phyloP scores from a whole-genome alignment of 2,888 invertebrate species.

The Galeopsomyia nigrocyanea region DNA sequence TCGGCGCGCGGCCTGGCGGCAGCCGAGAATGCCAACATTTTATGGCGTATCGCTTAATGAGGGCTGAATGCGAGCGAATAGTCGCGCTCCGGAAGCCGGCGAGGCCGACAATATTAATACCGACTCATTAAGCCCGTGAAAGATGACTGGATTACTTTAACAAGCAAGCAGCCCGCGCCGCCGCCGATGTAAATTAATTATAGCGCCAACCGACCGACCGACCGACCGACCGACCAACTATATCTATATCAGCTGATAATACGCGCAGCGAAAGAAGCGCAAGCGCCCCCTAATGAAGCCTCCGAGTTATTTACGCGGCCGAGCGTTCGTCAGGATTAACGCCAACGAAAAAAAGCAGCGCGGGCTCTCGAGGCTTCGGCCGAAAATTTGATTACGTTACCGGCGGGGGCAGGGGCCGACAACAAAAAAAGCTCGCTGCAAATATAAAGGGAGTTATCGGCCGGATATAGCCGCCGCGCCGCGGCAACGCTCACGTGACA shows the following conservation, averaged over 20 bases:
- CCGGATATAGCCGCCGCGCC: neutral
- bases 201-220: neutral
- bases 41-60: constrained; percentile 34
- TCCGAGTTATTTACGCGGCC: neutral
- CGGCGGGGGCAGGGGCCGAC: no score
- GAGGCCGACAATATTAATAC: constrained; percentile 50
- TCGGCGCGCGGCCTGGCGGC: constrained; percentile 7
- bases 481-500: no score
- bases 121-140: constrained; percentile 53
- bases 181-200: constrained; percentile 54
- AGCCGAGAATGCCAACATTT: constrained; percentile 16
- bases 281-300: constrained; percentile 19
- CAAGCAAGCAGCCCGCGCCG: constrained; percentile 47
- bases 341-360: no score
- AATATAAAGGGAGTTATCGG: neutral
- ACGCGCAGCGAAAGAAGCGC: constrained; percentile 16
- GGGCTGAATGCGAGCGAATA: constrained; percentile 11
- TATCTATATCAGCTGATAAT: constrained; percentile 20
- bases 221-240: no score
- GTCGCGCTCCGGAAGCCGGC: neutral
- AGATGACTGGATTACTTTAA: constrained; percentile 55
- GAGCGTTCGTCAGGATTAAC: no score
- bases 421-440: neutral
- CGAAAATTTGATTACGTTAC: no score
- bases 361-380: no score